Evolutionary conservation across 2,888 invertebrate species (phyloP).

Genomic region (Agrochola macilenta): DNA sequence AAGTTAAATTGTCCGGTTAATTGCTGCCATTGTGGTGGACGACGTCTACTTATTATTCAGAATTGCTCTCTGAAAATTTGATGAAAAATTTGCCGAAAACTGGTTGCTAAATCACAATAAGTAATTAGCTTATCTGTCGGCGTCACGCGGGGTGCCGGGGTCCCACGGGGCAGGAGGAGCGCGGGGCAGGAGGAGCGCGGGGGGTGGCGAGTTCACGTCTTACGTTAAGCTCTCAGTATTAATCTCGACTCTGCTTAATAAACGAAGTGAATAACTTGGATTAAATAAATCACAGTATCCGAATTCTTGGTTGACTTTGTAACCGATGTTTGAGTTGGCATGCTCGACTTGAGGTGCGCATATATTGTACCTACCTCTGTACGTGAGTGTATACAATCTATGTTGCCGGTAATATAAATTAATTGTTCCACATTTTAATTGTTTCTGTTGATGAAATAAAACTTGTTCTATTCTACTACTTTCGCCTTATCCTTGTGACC

Average conservation of each 20-base stretch:
- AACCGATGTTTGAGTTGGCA: slow-evolving; percentile 65
- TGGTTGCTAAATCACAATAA: slow-evolving; percentile 86
- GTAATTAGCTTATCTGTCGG: slow-evolving; percentile 88
- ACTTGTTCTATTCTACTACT: neutral
- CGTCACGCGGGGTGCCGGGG: slow-evolving; percentile 79
- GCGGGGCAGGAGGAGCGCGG: slow-evolving; percentile 62
- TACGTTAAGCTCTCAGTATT: slow-evolving; percentile 82
- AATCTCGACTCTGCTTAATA: slow-evolving; percentile 85
- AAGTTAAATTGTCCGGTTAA: slow-evolving; percentile 89
- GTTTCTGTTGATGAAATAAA: neutral
- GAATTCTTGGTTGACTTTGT: slow-evolving; percentile 75
- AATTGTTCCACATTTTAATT: neutral
- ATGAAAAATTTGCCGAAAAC: slow-evolving; percentile 82
- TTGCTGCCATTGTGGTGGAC: slow-evolving; percentile 86
- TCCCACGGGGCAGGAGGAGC: slow-evolving; percentile 63
- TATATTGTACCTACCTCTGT: slow-evolving; percentile 4
- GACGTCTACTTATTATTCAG: slow-evolving; percentile 84
- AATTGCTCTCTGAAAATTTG: slow-evolving; percentile 81
- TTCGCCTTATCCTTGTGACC: neutral
- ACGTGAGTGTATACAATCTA: slow-evolving; percentile 8
- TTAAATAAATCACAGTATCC: slow-evolving; percentile 80
- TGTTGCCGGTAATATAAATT: neutral
- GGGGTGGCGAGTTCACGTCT: slow-evolving; percentile 77
- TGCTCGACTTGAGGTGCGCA: slow-evolving; percentile 26
- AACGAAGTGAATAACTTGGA: slow-evolving; percentile 82